These are phyloP conservation scores for Celastrina argiolus DNA, from an alignment of 2,888 invertebrate species.

Conservation along the genomic window DNA sequence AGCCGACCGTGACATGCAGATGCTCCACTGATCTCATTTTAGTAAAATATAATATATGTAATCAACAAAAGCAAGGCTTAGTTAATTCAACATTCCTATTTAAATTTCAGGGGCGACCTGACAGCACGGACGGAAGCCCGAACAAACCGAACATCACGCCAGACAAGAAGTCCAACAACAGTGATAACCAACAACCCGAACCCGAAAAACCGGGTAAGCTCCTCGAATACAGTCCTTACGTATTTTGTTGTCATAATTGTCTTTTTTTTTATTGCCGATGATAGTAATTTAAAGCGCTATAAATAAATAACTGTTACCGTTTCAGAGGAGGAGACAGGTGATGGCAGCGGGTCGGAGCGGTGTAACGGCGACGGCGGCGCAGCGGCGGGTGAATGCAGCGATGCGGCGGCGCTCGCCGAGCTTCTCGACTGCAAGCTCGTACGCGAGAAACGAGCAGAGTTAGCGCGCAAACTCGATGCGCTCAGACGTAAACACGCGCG, in stretches of 20 bases:
- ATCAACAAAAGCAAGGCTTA: no score
- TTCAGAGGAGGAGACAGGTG: background rate
- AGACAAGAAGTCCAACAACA: conserved; percentile 45
- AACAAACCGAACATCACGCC: conserved; percentile 32
- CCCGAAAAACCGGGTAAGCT: conserved; percentile 26
- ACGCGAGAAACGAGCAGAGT: conserved; percentile 87
- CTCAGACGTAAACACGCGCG: conserved; percentile 90
- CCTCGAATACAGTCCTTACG: no score
- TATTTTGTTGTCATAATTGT: no score
- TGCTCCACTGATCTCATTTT: no score
- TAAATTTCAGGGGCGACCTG: conserved; percentile 23
- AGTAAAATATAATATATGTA: no score
- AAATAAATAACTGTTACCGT: no score
- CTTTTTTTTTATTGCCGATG: no score
- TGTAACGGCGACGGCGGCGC: conserved; percentile 35
- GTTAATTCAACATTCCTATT: background rate
- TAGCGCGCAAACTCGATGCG: conserved; percentile 92
- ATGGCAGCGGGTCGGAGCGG: conserved; percentile 22
- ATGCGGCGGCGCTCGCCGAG: conserved; percentile 87
- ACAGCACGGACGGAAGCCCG: conserved; percentile 28
- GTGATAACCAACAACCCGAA: conserved; percentile 40
- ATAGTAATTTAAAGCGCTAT: no score
- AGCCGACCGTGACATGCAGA: no score
- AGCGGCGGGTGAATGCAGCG: conserved; percentile 76
- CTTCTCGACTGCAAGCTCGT: conserved; percentile 89